Percentiles rank a stretch among this genome's conserved stretches.
Conservation (phyloP, 2,888 invertebrate species). For the Allophyes oxyacanthae region DNA sequence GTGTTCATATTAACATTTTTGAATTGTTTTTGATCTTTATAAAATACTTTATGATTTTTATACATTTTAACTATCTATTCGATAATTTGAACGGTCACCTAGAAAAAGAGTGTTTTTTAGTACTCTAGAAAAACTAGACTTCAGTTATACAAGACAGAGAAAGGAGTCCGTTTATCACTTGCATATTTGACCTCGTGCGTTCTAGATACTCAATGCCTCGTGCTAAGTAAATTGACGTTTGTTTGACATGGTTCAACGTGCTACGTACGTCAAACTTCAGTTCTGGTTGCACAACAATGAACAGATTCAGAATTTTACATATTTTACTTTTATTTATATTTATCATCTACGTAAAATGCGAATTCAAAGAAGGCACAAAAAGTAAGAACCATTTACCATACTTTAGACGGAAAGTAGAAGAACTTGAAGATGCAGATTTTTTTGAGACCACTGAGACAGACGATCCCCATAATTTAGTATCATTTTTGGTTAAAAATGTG, state of each 20-base stretch:
- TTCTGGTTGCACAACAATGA: constrained; percentile 38
- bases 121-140: background rate
- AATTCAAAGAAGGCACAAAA: constrained; percentile 41
- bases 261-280: constrained; percentile 15
- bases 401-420: constrained; percentile 72
- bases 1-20: background rate
- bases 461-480: constrained; percentile 66
- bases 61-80: too few species aligned
- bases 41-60: background rate
- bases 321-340: constrained; percentile 31
- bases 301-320: constrained; percentile 43
- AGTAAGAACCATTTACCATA: constrained; percentile 67
- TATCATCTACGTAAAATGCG: constrained; percentile 33
- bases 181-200: constrained; percentile 22
- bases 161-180: constrained; percentile 1
- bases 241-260: background rate
- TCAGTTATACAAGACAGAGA: background rate
- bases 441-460: constrained; percentile 47
- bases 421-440: constrained; percentile 57
- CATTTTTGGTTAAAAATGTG: constrained; percentile 72
- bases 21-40: constrained; percentile 13
- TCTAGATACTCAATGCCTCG: too few species aligned
- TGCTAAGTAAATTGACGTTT: too few species aligned
- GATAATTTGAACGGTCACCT: background rate
- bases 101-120: background rate